Conservation (phyloP, 2,113 vertebrate genomes). For the Thunnus maccoyii region DNA sequence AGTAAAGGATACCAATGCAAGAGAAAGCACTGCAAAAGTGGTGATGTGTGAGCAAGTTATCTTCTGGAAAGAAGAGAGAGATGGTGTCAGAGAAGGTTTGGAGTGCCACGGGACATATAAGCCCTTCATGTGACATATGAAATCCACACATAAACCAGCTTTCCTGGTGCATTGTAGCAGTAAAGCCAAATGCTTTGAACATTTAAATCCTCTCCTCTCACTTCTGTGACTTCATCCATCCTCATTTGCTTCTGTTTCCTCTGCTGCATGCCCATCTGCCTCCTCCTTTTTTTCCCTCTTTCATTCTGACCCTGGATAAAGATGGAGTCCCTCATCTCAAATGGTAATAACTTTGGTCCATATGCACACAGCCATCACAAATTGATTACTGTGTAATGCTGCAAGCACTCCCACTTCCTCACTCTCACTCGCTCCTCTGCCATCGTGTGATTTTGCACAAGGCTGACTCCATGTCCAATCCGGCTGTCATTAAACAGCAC, state of each 20-base stretch:
- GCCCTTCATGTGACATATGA: slow-evolving; percentile 58
- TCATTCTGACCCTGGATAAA: slow-evolving; percentile 73
- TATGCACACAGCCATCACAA: slow-evolving; percentile 73
- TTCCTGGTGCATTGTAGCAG: slow-evolving; percentile 63
- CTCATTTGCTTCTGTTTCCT: slow-evolving; percentile 65
- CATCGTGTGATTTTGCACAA: slow-evolving; percentile 49
- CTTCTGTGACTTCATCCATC: slow-evolving; percentile 64
- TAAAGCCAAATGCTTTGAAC: slow-evolving; percentile 73
- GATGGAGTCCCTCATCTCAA: slow-evolving; percentile 71
- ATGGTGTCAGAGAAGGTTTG: slow-evolving; percentile 47
- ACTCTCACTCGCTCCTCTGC: slow-evolving; percentile 40
- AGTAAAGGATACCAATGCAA: slow-evolving; percentile 46
- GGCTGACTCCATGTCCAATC: slow-evolving; percentile 71
- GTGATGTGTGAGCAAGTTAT: slow-evolving; percentile 30
- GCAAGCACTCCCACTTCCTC: slow-evolving; percentile 51
- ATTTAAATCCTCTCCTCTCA: slow-evolving; percentile 73
- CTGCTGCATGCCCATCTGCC: slow-evolving; percentile 47
- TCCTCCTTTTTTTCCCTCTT: slow-evolving; percentile 29
- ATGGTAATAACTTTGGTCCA: slow-evolving; percentile 73
- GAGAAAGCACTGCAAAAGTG: not conserved
- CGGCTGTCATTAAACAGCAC: slow-evolving; percentile 77
- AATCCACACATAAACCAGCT: slow-evolving; percentile 70
- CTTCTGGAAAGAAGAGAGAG: slow-evolving; percentile 13
- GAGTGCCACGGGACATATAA: slow-evolving; percentile 36
- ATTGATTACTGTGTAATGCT: slow-evolving; percentile 75